Evolutionary conservation across 2,113 vertebrate genomes (phyloP).

Genomic region (Murina feae): DNA sequence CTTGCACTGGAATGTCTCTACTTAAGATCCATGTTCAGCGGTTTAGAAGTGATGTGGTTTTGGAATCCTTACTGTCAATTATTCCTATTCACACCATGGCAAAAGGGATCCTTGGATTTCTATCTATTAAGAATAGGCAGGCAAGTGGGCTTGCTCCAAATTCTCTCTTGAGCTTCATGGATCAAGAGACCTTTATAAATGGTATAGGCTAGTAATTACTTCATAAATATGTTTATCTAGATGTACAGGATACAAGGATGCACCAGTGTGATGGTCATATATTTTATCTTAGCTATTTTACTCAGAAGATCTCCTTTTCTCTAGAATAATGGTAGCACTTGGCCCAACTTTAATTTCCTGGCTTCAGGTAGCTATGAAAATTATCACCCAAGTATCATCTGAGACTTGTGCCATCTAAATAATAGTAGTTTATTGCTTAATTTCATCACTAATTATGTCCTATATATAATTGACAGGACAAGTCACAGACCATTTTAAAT

Average conservation of each 20-base stretch:
- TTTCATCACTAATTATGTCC: background rate
- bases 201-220: background rate
- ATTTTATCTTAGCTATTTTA: background rate
- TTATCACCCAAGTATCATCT: background rate
- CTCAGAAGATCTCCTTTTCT: background rate
- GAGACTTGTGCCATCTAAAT: background rate
- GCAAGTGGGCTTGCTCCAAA: background rate
- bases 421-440: background rate
- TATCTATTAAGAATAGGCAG: background rate
- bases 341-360: background rate
- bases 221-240: background rate
- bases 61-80: background rate
- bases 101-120: background rate
- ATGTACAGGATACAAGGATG: background rate
- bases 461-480: background rate
- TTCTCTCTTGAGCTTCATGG: background rate
- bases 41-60: background rate
- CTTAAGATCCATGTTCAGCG: background rate
- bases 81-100: background rate
- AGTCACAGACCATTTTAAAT: background rate
- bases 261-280: background rate
- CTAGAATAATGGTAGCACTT: background rate
- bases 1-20: background rate
- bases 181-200: background rate
- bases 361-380: background rate